These are phyloP conservation scores for Forbesichthys agassizii DNA, from an alignment of 2,113 vertebrate genomes.

Conservation along the genomic window DNA sequence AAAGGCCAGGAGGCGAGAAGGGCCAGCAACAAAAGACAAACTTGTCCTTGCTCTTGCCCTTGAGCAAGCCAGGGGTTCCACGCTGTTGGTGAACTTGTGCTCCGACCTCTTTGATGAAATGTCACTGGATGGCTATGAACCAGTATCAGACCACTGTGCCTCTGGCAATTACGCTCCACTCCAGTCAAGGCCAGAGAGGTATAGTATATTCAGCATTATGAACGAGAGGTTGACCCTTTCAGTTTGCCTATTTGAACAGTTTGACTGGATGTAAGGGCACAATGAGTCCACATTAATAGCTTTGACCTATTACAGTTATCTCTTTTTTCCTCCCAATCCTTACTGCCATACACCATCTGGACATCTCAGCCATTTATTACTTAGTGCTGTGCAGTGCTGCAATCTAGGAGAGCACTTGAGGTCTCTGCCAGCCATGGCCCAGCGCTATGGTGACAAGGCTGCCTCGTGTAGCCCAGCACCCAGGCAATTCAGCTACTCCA, in stretches of 20 bases:
- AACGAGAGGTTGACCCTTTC: conserved; percentile 3
- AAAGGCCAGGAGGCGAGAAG: too few relatives aligned
- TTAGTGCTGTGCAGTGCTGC: conserved; percentile 9
- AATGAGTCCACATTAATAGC: conserved; percentile 48
- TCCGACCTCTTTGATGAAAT: neutral
- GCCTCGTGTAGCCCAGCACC: conserved; percentile 37
- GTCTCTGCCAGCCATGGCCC: conserved; percentile 31
- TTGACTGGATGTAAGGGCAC: conserved; percentile 20
- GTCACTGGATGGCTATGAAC: neutral
- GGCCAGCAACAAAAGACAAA: too few relatives aligned
- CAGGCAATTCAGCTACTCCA: conserved; percentile 54
- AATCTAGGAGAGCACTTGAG: conserved; percentile 29
- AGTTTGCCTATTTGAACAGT: conserved; percentile 17
- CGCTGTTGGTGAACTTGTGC: neutral
- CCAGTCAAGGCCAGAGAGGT: neutral
- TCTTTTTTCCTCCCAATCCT: conserved; percentile 37
- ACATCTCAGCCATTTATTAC: conserved; percentile 46
- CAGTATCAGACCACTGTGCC: neutral
- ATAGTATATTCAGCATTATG: neutral
- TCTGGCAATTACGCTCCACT: neutral
- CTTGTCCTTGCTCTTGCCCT: too few relatives aligned
- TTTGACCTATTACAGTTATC: conserved; percentile 46
- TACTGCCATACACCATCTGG: conserved; percentile 41
- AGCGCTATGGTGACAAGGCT: conserved; percentile 40
- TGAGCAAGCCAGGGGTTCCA: conserved; percentile 5